phyloP scores from a whole-genome alignment of 2,113 vertebrate genomes.

The Mustela lutreola region DNA sequence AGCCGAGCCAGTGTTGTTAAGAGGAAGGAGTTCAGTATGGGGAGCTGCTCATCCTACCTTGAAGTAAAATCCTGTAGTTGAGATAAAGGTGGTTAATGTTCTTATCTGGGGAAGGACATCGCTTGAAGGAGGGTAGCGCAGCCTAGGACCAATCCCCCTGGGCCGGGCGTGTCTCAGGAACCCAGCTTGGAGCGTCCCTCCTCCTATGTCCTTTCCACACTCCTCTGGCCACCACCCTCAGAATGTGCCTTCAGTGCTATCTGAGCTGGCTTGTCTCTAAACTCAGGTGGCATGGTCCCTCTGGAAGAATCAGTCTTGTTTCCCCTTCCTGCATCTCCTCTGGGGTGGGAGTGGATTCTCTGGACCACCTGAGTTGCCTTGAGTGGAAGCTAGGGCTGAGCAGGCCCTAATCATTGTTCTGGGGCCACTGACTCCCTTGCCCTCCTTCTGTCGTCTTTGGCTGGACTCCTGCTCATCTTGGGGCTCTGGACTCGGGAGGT shows the following conservation, averaged over 20 bases:
- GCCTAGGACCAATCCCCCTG: background rate
- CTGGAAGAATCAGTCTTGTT: background rate
- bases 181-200: background rate
- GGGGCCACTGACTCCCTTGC: background rate
- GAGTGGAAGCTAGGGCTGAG: background rate
- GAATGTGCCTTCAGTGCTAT: background rate
- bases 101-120: background rate
- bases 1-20: too few relatives aligned
- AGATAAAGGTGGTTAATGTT: background rate
- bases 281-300: background rate
- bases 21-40: background rate
- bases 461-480: background rate
- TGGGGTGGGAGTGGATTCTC: background rate
- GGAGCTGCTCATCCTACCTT: background rate
- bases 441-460: background rate
- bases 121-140: background rate
- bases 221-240: background rate
- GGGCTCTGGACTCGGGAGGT: background rate
- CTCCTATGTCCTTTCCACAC: background rate
- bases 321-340: background rate
- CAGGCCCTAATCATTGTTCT: background rate
- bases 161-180: background rate
- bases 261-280: background rate
- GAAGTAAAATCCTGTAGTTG: background rate
- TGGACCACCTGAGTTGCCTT: background rate